Base-by-base conservation (phyloP, 1,140 invertebrate species). In the Subanguina moxae region DNA sequence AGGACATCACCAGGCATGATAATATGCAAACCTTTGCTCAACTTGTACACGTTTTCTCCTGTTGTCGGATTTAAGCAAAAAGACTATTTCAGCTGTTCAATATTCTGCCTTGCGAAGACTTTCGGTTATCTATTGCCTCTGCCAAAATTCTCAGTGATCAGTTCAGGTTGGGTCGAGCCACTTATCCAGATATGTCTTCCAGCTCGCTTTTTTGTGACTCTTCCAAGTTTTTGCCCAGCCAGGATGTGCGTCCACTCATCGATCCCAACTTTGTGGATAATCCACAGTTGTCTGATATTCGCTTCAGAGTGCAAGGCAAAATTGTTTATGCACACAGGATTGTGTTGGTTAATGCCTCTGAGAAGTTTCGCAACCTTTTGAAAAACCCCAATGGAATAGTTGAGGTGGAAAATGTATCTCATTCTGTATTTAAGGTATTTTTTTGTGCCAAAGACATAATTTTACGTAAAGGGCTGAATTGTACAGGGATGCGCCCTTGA, bases 341-440 rank as follows among this genome's bases (percentile, higher is more conserved):
- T 68, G 66, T 69, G 1, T 30, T 70, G n/a, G 62, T 68, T n/a
- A 69, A 69, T 46, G 64, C 52, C 11, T 69, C 67, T 17, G 67
- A 65, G 23, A 21, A 45, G 32, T 69, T 69, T 57, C 25, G 62
- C 1, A 17, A 57, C n/a, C 38, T 66, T n/a, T 66, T 69, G 30
- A 69, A 69, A 64, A 19, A 61, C 27, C 58, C 28, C 3, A 61
- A 13, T 19, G 58, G 28, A 5, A 13, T 43, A 21, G 28, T 30
- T 13, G 58, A 61, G 28, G 3, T 61, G 13, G n/a, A 61, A 8
- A 21, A 61, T 43, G 58, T 61, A n/a, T 5, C 58, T 25, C 27
- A 61, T 30, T 30, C 27, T 19, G 38, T 32, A 7, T 61, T 61
- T n/a, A 61, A 30, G 58, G 58, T 61, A 61, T 3, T n/a, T 30